Evolutionary conservation across 1,140 invertebrate species (phyloP), one percentile per base, ranked within the genome.

Genomic region (Colletes latitarsis): DNA sequence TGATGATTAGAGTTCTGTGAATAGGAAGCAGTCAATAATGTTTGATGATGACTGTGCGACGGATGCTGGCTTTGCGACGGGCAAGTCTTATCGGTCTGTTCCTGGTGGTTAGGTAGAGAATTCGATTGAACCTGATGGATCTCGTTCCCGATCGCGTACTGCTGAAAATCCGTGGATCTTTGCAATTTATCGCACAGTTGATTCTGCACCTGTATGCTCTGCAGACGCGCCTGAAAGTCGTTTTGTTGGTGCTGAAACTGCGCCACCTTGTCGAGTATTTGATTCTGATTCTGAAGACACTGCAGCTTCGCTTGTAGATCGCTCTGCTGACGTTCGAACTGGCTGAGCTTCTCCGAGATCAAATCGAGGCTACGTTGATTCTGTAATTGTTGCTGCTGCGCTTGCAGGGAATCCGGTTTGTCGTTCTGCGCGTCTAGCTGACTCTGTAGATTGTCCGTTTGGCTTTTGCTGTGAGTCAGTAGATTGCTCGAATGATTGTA

Each of bases 251-350:
- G 90, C 21, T 93, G 92, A 73, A 90, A 92, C 21, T 92, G 91
- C 0, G 92, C 90, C 0, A 93, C 93, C 63, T 93, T 93, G 58
- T 93, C 93, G 0, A 93, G 75, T 60, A 93, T 92, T 49, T 93
- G 91, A 84, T 93, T 93, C 39, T 93, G 93, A 85, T 90, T 93
- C 52, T 93, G 93, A 9, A 93, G 85, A 67, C 90, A 92, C 43
- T 93, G 92, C 4, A 93, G 63, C 66, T 92, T 92, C 0, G 92
- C 92, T 46, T 93, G 93, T 0, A 93, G 85, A 57, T 93, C 92
- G 46, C 88, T 90, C 41, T 93, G 93, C 41, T 93, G 92, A 8
- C 91, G 87, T 15, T 93, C 92, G 57, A 93, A 93, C 69, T 93
- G 92, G 17, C 82, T 93, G 0, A 93, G 67, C 55, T 93, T 93